Evolutionary conservation across 2,888 invertebrate genomes (phyloP).

Genomic region (Incurvaria masculella): DNA sequence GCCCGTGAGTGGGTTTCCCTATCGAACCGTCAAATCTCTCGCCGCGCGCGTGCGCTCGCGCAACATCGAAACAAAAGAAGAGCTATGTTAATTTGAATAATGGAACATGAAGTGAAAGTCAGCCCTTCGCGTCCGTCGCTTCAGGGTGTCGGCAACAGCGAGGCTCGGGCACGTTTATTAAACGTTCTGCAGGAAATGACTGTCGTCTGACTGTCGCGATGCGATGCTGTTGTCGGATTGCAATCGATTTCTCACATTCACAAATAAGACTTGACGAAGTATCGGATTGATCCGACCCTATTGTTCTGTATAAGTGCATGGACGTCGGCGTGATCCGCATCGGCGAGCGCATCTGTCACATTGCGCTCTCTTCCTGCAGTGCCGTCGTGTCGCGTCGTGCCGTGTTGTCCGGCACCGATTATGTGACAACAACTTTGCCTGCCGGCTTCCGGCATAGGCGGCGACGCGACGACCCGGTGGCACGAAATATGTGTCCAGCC

Average conservation of each 20-base stretch:
- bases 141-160: too few species aligned
- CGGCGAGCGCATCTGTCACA: background rate
- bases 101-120: constrained; percentile 19
- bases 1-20: too few species aligned
- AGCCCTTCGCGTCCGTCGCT: constrained; percentile 12
- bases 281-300: background rate
- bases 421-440: too few species aligned
- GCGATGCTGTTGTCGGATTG: background rate
- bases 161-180: background rate
- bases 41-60: constrained; percentile 1
- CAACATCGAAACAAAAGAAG: constrained; percentile 20
- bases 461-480: too few species aligned
- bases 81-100: constrained; percentile 17
- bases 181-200: too few species aligned
- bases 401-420: too few species aligned
- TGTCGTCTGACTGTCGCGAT: too few species aligned
- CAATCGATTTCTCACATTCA: background rate
- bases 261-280: background rate
- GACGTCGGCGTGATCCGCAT: background rate
- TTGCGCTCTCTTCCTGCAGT: too few species aligned
- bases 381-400: too few species aligned
- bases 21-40: background rate
- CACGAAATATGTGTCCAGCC: too few species aligned
- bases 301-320: background rate
- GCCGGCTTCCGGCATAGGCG: too few species aligned